These are phyloP conservation scores for Leucopsar rothschildi DNA, from an alignment of 2,113 vertebrate genomes.

Conservation along the genomic window DNA sequence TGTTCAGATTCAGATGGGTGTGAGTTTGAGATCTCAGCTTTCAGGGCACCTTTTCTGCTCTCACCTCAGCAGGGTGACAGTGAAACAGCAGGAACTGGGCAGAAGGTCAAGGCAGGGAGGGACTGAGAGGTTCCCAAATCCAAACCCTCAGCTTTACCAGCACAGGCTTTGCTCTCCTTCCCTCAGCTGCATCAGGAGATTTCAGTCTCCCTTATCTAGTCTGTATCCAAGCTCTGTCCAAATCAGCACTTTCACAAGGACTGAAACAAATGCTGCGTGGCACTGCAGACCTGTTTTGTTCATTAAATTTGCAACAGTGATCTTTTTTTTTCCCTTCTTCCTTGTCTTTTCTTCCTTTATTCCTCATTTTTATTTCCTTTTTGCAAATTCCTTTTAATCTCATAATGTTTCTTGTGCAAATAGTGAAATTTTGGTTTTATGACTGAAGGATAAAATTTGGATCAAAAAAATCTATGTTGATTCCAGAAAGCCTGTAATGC, in stretches of 20 bases:
- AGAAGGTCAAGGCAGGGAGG: not conserved
- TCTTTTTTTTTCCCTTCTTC: not conserved
- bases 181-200: not conserved
- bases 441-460: not conserved
- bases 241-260: not conserved
- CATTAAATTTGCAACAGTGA: not conserved
- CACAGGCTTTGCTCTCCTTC: not conserved
- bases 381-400: not conserved
- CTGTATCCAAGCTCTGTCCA: not conserved
- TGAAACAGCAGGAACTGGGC: not conserved
- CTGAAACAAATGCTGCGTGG: not conserved
- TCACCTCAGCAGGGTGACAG: not conserved
- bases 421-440: not conserved
- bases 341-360: not conserved
- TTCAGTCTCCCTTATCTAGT: not conserved
- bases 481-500: not conserved
- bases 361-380: accelerated
- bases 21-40: not conserved
- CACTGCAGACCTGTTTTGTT: not conserved
- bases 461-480: not conserved
- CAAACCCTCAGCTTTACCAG: not conserved
- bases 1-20: not conserved
- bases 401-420: not conserved
- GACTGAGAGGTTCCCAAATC: not conserved
- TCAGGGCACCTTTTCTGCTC: not conserved